Percentiles rank a stretch among this genome's conserved stretches.
phyloP scores from a whole-genome alignment of 2,113 vertebrate genomes.

The Cynoglossus semilaevis region DNA sequence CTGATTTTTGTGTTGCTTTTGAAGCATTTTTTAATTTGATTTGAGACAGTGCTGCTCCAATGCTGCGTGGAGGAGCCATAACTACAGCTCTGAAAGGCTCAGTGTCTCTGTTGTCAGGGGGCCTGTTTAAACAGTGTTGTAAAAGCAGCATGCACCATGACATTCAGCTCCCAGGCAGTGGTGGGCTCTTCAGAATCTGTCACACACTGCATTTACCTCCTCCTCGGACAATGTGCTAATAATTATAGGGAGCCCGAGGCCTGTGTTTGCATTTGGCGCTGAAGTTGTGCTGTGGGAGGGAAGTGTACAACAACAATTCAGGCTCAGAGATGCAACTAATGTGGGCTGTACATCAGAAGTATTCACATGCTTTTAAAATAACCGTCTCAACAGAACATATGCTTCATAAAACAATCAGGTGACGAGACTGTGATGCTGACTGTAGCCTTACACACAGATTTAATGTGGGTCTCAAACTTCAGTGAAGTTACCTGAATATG shows the following conservation, averaged over 20 bases:
- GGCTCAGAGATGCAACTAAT: conserved; percentile 46
- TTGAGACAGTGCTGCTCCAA: too few relatives aligned
- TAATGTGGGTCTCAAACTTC: neutral
- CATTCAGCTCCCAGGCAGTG: conserved; percentile 39
- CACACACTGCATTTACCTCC: conserved; percentile 36
- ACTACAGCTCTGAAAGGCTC: conserved; percentile 21
- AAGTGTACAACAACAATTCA: conserved; percentile 31
- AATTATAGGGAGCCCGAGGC: conserved; percentile 61
- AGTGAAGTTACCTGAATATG: neutral
- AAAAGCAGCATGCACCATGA: conserved; percentile 40
- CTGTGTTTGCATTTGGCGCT: conserved; percentile 49
- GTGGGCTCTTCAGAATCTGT: conserved; percentile 43
- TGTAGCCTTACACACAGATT: neutral
- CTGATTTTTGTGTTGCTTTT: too few relatives aligned
- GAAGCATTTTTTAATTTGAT: too few relatives aligned
- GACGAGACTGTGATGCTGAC: neutral
- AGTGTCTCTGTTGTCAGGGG: conserved; percentile 35
- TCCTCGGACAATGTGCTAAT: conserved; percentile 61
- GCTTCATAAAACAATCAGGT: conserved; percentile 1
- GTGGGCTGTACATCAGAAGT: conserved; percentile 8
- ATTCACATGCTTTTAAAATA: neutral
- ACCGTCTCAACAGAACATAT: neutral
- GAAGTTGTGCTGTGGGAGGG: conserved; percentile 39
- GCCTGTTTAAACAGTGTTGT: conserved; percentile 23
- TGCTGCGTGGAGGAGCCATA: too few relatives aligned